These are phyloP conservation scores for Drosophila crucigera DNA, from an alignment of 2,888 invertebrate species.

Conservation along the genomic window DNA sequence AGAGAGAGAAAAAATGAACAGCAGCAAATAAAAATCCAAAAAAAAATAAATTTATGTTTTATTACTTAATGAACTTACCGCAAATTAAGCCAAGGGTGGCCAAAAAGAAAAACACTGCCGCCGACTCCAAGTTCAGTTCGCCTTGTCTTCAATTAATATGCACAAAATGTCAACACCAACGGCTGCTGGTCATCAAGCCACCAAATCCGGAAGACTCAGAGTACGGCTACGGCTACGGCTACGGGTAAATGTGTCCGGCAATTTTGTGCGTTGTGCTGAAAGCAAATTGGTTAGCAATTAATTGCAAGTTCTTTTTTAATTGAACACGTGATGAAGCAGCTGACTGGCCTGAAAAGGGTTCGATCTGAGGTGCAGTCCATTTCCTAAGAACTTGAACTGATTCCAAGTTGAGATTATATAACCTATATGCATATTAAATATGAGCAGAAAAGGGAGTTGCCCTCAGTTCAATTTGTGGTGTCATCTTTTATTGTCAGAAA, in stretches of 20 bases:
- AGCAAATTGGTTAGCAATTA: constrained; percentile 77
- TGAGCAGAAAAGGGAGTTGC: not conserved
- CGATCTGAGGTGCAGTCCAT: constrained; percentile 21
- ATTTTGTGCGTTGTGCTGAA: constrained; percentile 40
- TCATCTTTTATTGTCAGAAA: not conserved
- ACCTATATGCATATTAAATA: not conserved
- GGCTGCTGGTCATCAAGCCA: constrained; percentile 61
- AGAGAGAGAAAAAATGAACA: constrained; percentile 8
- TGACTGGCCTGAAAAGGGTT: constrained; percentile 32
- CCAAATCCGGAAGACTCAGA: not conserved
- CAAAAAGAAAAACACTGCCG: constrained; percentile 14
- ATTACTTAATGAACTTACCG: constrained; percentile 84
- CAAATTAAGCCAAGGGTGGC: constrained; percentile 77
- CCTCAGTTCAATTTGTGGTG: not conserved
- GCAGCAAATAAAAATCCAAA: constrained; percentile 26
- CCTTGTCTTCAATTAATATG: constrained; percentile 82
- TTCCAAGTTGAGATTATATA: not conserved
- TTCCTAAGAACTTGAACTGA: not conserved
- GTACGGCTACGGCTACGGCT: constrained; percentile 1
- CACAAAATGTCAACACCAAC: constrained; percentile 81
- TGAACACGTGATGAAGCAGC: constrained; percentile 61
- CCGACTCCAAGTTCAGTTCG: constrained; percentile 31
- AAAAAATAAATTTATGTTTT: constrained; percentile 77
- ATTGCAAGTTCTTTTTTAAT: constrained; percentile 67
- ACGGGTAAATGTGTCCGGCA: constrained; percentile 48